Conservation (phyloP, 2,888 invertebrate species). For the Netelia melanura region DNA sequence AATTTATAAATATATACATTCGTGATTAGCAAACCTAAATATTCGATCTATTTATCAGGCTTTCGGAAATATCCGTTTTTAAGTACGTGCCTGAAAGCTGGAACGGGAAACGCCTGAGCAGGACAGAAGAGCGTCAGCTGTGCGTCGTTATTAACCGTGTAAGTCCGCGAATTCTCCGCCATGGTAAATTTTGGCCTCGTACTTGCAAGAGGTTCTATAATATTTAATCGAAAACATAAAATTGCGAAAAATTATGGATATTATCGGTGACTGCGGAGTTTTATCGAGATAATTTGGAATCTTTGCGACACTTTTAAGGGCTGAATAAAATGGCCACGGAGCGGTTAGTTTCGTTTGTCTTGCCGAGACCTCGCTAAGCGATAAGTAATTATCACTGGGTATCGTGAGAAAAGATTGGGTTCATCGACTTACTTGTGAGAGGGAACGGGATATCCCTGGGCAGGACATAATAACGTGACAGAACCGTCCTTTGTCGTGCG, state of each 20-base stretch:
- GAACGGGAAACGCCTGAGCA: constrained; percentile 91
- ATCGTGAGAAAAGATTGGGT: constrained; percentile 54
- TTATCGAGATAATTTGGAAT: constrained; percentile 22
- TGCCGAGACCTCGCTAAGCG: constrained; percentile 21
- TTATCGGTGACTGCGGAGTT: not conserved
- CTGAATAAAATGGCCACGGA: constrained; percentile 15
- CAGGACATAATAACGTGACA: constrained; percentile 89
- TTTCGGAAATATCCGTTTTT: constrained; percentile 3
- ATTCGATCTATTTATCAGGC: not conserved
- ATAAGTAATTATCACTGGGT: constrained; percentile 11
- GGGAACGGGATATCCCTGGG: constrained; percentile 89
- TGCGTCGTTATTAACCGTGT: constrained; percentile 79
- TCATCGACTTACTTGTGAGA: constrained; percentile 85
- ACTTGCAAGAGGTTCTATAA: constrained; percentile 91
- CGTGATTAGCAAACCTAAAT: not conserved
- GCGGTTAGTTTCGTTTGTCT: constrained; percentile 22
- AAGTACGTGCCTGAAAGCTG: constrained; percentile 88
- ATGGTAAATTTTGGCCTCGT: constrained; percentile 85
- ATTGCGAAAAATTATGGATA: constrained; percentile 30
- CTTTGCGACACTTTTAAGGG: constrained; percentile 8
- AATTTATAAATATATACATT: too few species aligned
- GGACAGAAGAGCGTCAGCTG: constrained; percentile 89
- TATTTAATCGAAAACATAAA: constrained; percentile 62
- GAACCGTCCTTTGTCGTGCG: constrained; percentile 81
- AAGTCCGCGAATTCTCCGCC: constrained; percentile 84